Conservation (phyloP, 2,888 invertebrate genomes). For the Melieria picta region DNA sequence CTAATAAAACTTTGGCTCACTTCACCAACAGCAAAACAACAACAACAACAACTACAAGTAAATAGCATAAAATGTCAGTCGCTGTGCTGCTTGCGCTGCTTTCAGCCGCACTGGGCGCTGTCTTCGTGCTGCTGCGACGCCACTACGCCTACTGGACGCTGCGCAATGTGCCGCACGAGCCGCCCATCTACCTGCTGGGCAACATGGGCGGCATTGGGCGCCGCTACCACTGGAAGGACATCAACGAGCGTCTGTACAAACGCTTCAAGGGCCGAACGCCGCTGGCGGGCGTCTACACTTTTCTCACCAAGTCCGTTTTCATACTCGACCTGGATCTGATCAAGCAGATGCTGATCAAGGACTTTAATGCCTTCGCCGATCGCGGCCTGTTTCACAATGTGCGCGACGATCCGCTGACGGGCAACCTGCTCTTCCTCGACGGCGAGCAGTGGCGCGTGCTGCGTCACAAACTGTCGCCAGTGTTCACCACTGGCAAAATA, state of each 20-base stretch:
- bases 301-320: conserved; percentile 40
- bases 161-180: conserved; percentile 47
- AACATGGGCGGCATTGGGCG: conserved; percentile 51
- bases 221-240: conserved; percentile 47
- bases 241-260: conserved; percentile 32
- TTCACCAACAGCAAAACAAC: neutral
- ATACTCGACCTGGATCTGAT: conserved; percentile 50
- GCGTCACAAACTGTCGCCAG: conserved; percentile 65
- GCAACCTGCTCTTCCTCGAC: conserved; percentile 57
- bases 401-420: conserved; percentile 60
- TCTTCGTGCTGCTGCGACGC: conserved; percentile 18
- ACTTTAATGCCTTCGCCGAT: conserved; percentile 57
- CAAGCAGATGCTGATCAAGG: conserved; percentile 51
- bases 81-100: neutral
- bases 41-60: neutral
- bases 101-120: neutral
- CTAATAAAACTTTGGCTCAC: neutral
- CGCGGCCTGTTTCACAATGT: conserved; percentile 60
- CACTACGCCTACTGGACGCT: conserved; percentile 51
- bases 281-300: conserved; percentile 50
- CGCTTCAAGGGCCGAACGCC: conserved; percentile 46
- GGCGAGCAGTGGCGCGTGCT: conserved; percentile 67
- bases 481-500: conserved; percentile 68
- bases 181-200: conserved; percentile 45
- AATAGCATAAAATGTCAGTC: neutral